These are phyloP conservation scores for Schizothorax lantsangensis DNA, from an alignment of 2,797 vertebrate genomes.

Conservation along the genomic window DNA sequence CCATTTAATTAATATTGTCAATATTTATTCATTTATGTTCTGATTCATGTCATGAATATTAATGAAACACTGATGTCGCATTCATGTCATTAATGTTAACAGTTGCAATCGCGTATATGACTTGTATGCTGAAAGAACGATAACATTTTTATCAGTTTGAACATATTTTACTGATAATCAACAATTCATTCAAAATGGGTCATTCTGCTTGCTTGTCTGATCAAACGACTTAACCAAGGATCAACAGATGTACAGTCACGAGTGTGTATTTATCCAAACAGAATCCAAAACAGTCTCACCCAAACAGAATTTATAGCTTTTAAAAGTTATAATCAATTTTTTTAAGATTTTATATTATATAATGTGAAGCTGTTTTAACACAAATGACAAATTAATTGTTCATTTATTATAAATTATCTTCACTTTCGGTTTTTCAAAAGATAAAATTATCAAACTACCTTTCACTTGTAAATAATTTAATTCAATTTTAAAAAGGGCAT, in stretches of 20 bases:
- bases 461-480: not conserved
- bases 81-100: not conserved
- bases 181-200: not conserved
- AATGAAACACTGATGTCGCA: not conserved
- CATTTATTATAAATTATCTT: not conserved
- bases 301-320: too few species aligned
- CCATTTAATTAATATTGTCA: not conserved
- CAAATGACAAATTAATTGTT: not conserved
- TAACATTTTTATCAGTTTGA: not conserved
- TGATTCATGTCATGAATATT: not conserved
- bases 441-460: not conserved
- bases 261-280: not conserved
- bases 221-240: not conserved
- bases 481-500: not conserved
- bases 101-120: not conserved
- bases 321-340: not conserved
- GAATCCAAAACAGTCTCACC: not conserved
- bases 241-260: too few species aligned
- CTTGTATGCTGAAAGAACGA: not conserved
- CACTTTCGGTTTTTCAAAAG: too few species aligned
- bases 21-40: not conserved
- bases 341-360: not conserved
- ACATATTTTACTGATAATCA: not conserved
- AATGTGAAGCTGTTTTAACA: not conserved
- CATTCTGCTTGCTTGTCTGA: not conserved